Evolutionary conservation across 2,113 vertebrate species (phyloP).

Genomic region (Fukomys damarensis): DNA sequence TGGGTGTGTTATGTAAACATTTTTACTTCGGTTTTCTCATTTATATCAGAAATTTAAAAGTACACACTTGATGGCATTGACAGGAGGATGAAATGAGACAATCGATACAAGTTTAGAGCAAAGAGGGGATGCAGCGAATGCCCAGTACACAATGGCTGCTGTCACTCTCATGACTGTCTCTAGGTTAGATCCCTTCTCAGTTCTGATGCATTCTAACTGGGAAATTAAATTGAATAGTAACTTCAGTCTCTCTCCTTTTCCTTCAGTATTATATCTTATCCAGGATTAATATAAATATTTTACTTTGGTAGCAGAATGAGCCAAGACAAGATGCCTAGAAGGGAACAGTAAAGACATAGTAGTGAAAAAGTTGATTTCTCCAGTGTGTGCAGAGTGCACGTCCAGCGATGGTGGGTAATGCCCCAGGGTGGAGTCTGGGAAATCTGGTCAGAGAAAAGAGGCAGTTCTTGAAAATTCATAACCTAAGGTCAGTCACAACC

Average conservation of each 20-base stretch:
- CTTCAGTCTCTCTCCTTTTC: background rate
- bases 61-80: background rate
- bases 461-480: background rate
- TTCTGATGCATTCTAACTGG: background rate
- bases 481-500: background rate
- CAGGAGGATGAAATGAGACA: background rate
- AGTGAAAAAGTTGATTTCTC: background rate
- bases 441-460: background rate
- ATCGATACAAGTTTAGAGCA: background rate
- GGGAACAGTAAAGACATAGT: background rate
- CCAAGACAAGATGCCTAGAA: background rate
- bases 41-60: background rate
- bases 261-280: background rate
- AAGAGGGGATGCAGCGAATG: background rate
- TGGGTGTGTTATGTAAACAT: background rate
- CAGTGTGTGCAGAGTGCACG: background rate
- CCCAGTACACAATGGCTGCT: background rate
- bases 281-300: background rate
- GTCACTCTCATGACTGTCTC: background rate
- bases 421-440: background rate
- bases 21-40: background rate
- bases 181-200: background rate
- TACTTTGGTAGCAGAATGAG: background rate
- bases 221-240: background rate
- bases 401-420: background rate